phyloP scores from a whole-genome alignment of 2,113 vertebrate species.

The Leptobrachium leishanense region DNA sequence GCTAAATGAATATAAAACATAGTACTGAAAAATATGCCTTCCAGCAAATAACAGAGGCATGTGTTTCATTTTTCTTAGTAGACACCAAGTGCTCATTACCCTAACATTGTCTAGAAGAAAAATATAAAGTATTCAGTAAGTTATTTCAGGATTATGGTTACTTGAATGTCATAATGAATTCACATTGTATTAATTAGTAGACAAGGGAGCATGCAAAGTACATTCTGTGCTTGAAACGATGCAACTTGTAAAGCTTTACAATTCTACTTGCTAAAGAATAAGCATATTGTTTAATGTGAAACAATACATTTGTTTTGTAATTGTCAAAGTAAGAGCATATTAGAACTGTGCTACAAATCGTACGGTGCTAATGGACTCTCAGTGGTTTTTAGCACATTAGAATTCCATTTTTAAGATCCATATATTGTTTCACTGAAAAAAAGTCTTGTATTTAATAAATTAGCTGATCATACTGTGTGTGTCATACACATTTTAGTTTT shows the following conservation, averaged over 20 bases:
- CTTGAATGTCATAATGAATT: slow-evolving; percentile 30
- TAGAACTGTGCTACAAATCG: not conserved
- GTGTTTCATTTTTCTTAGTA: slow-evolving; percentile 22
- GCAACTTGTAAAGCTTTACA: slow-evolving; percentile 13
- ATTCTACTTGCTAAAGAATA: not conserved
- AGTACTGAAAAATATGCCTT: slow-evolving; percentile 8
- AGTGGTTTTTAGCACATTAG: not conserved
- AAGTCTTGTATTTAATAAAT: not conserved
- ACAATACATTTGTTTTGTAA: slow-evolving; percentile 7
- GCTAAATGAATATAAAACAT: slow-evolving; percentile 1
- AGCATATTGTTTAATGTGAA: slow-evolving; percentile 9
- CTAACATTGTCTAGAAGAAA: slow-evolving; percentile 10
- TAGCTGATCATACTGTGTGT: not conserved
- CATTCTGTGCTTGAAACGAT: slow-evolving; percentile 14
- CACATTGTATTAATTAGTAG: slow-evolving; percentile 26
- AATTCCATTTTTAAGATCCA: not conserved
- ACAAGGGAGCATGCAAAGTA: slow-evolving; percentile 10
- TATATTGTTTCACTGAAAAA: not conserved
- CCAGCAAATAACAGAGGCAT: not conserved
- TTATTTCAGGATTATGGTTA: not conserved
- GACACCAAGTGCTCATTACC: slow-evolving; percentile 29
- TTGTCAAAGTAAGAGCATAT: slow-evolving; percentile 12
- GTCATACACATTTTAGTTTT: no score
- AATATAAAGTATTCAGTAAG: slow-evolving; percentile 12
- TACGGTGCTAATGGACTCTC: not conserved